A percentile compares a stretch with the other conserved stretches of the same genome.
phyloP scores from a whole-genome alignment of 2,888 invertebrate genomes.

The Drosophila neotestacea region DNA sequence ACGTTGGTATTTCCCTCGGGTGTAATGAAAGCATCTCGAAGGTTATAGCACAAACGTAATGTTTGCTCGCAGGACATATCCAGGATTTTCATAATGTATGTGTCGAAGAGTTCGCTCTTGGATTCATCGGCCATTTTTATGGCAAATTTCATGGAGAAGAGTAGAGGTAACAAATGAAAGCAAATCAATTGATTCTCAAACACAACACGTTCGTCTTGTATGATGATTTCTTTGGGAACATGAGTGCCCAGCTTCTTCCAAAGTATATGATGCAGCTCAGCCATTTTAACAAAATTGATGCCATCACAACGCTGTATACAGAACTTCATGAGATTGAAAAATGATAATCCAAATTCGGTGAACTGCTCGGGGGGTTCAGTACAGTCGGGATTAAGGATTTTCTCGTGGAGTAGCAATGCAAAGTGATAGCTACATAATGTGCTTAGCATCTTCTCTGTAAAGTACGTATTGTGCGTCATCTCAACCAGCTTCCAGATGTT shows the following conservation, averaged over 20 bases:
- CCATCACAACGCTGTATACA: constrained; percentile 82
- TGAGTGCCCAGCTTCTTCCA: constrained; percentile 85
- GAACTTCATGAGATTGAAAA: constrained; percentile 84
- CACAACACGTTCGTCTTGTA: constrained; percentile 83
- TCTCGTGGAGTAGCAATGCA: constrained; percentile 81
- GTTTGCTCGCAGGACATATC: constrained; percentile 88
- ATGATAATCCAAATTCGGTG: constrained; percentile 82
- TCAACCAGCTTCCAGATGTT: constrained; percentile 83
- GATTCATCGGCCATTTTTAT: constrained; percentile 57
- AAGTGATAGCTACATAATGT: constrained; percentile 79
- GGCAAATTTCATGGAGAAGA: constrained; percentile 85
- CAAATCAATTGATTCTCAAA: constrained; percentile 88
- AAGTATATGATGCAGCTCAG: constrained; percentile 84
- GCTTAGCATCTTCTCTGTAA: constrained; percentile 78
- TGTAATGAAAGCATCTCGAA: constrained; percentile 86
- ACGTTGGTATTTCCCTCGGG: constrained; percentile 49
- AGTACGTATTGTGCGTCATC: constrained; percentile 83
- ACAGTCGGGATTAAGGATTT: constrained; percentile 70
- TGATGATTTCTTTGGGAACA: constrained; percentile 82
- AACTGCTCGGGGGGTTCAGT: constrained; percentile 75
- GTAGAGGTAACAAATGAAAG: constrained; percentile 88
- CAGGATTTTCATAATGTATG: constrained; percentile 87
- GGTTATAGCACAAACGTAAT: constrained; percentile 87
- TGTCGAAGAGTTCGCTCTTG: constrained; percentile 86
- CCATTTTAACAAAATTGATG: constrained; percentile 83